Evolutionary conservation across 2,797 vertebrate genomes (phyloP).

Genomic region (Aplochiton taeniatus): DNA sequence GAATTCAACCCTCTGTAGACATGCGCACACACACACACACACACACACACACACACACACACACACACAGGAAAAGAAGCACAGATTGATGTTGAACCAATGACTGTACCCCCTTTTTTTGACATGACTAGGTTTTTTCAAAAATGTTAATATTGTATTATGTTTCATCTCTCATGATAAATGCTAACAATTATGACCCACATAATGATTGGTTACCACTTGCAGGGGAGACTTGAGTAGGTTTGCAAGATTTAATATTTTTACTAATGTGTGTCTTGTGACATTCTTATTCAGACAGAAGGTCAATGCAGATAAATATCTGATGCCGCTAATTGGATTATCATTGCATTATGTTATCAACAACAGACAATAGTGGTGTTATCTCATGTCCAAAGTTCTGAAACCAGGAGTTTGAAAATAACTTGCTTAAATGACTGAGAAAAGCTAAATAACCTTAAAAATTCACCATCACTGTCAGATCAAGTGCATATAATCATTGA

Average conservation of each 20-base stretch:
- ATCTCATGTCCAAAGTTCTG: no score
- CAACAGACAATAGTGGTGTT: no score
- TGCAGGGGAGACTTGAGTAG: no score
- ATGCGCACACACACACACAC: background rate
- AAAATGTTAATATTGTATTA: conserved; percentile 15
- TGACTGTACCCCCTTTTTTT: conserved; percentile 12
- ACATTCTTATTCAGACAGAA: conserved; percentile 18
- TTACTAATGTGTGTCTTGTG: conserved; percentile 37
- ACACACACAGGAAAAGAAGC: conserved; percentile 26
- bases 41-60: conserved; percentile 2
- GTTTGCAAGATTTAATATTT: conserved; percentile 13
- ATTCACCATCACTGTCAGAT: no score
- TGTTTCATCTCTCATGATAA: conserved; percentile 10
- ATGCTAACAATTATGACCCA: background rate
- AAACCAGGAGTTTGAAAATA: no score
- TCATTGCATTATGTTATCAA: no score
- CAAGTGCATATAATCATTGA: no score
- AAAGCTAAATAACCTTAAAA: no score
- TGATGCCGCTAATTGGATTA: background rate
- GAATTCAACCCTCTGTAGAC: conserved; percentile 9
- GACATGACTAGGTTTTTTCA: conserved; percentile 10
- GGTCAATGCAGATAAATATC: conserved; percentile 7
- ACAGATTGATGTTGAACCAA: conserved; percentile 2
- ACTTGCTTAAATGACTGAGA: no score
- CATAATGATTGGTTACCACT: background rate